Base-by-base conservation (phyloP, 2,113 vertebrate genomes). In the Caranx melampygus region DNA sequence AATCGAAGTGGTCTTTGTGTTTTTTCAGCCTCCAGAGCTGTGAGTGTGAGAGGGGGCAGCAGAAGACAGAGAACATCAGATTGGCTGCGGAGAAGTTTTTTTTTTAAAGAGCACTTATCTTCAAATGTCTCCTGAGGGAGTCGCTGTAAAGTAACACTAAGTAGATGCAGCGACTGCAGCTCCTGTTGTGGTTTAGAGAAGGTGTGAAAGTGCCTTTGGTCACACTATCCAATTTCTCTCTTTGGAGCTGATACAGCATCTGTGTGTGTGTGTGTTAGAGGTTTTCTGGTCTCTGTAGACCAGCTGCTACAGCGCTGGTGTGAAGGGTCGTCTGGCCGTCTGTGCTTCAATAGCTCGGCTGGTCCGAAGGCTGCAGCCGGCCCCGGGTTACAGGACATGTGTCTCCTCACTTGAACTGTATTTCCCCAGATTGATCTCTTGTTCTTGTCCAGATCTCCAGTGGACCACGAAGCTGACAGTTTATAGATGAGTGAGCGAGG, bases 81-180 rank as follows among this genome's bases (percentile, higher is more conserved):
- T 87, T 64, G 62, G 76, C 66, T 79, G 67, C 68, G 47, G 64
- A 74, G 65, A 80, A 72, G 59, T 44, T 85, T 73, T 44, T 85
- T n/a, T 73, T 73, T 87, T 76, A 57, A 77, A 59, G 65, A 79
- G 57, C 63, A 71, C 83, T 83, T 75, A 77, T 85, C 76, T 78
- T 81, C 60, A 69, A 77, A 83, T 68, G 79, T 51, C 34, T 84
- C 78, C 82, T 33, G 44, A 71, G 78, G 80, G 77, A 74, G 59
- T 59, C 18, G 63, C 66, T 79, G 59, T 70, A 75, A 68, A 83
- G 82, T 65, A 70, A 79, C 67, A 64, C 59, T 54, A 68, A 78
- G 81, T 8, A 45, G 72, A 71, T 67, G 68, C 52, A 47, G 59
- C 15, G 21, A 34, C 62, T 45, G 68, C 60, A 6, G 66, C 72